Evolutionary conservation across 2,888 invertebrate species (phyloP).

Genomic region (Diarsia dahlii): DNA sequence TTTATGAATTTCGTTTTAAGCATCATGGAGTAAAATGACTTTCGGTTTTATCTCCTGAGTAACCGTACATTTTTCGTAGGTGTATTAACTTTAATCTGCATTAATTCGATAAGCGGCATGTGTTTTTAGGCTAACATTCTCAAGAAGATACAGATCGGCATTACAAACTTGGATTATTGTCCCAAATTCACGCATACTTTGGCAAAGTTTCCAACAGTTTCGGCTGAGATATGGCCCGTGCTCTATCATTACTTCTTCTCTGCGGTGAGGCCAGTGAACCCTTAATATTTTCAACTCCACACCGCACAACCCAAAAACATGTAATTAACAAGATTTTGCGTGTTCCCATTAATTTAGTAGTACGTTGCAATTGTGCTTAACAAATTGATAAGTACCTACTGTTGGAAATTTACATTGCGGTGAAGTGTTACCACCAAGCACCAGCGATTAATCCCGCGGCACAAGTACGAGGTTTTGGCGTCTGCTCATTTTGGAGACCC

Average conservation of each 20-base stretch:
- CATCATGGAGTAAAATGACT: not conserved
- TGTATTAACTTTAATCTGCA: no score
- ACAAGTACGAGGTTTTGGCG: slow-evolving; percentile 67
- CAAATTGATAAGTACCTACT: slow-evolving; percentile 61
- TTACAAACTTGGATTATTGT: slow-evolving; percentile 32
- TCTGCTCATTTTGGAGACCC: slow-evolving; percentile 73
- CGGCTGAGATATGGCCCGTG: slow-evolving; percentile 24
- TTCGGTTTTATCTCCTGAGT: not conserved
- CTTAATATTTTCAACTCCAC: slow-evolving; percentile 55
- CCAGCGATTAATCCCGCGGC: slow-evolving; percentile 67
- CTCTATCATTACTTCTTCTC: slow-evolving; percentile 42
- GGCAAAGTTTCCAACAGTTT: slow-evolving; percentile 47
- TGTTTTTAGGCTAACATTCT: slow-evolving; percentile 9
- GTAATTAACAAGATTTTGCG: slow-evolving; percentile 66
- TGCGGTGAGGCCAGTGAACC: slow-evolving; percentile 32
- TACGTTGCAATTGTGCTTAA: slow-evolving; percentile 65
- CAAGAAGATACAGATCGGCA: slow-evolving; percentile 13
- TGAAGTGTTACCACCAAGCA: slow-evolving; percentile 55
- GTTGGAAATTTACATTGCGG: slow-evolving; percentile 71
- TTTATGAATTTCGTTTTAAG: slow-evolving; percentile 1
- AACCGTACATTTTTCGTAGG: not conserved
- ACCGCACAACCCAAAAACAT: slow-evolving; percentile 55
- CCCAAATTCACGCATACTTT: slow-evolving; percentile 40
- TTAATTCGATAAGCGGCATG: not conserved
- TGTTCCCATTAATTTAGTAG: slow-evolving; percentile 62